A percentile compares a stretch with the other conserved stretches of the same genome.
phyloP scores from a whole-genome alignment of 2,113 vertebrate genomes.

The Columba janthina region DNA sequence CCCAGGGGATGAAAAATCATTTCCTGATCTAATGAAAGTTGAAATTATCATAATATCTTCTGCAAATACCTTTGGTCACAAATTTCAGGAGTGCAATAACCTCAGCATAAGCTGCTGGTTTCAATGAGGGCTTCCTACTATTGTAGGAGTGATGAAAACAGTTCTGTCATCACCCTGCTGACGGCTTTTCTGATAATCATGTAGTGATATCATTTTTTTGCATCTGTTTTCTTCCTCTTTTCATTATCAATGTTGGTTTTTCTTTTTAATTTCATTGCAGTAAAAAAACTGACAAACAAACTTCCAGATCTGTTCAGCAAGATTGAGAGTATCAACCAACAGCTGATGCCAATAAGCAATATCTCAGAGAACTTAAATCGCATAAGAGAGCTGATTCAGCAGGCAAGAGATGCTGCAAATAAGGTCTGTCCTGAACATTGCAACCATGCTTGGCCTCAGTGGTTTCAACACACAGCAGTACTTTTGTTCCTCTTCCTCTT shows the following conservation, averaged over 20 bases:
- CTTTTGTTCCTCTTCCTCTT: neutral
- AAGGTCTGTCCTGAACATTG: conserved; percentile 76
- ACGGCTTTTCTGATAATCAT: neutral
- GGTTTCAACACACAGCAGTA: neutral
- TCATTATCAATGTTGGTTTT: neutral
- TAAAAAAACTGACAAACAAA: conserved; percentile 84
- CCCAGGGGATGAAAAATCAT: neutral
- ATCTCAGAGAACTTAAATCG: conserved; percentile 89
- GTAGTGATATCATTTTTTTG: neutral
- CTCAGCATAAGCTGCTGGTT: neutral
- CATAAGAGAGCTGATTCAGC: conserved; percentile 91
- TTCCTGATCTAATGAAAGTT: neutral
- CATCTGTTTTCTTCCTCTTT: neutral
- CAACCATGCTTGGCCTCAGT: neutral
- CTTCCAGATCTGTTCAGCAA: conserved; percentile 88
- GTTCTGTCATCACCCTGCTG: neutral
- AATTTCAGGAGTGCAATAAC: neutral
- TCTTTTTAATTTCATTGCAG: conserved; percentile 64
- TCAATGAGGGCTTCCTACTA: neutral
- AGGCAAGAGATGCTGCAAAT: conserved; percentile 92
- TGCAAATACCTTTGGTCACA: neutral
- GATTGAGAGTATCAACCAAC: conserved; percentile 85
- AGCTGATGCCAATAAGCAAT: conserved; percentile 81
- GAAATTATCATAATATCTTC: neutral
- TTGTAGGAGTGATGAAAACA: neutral